Base-by-base conservation (phyloP, 2,888 invertebrate species). In the Thyatira batis region DNA sequence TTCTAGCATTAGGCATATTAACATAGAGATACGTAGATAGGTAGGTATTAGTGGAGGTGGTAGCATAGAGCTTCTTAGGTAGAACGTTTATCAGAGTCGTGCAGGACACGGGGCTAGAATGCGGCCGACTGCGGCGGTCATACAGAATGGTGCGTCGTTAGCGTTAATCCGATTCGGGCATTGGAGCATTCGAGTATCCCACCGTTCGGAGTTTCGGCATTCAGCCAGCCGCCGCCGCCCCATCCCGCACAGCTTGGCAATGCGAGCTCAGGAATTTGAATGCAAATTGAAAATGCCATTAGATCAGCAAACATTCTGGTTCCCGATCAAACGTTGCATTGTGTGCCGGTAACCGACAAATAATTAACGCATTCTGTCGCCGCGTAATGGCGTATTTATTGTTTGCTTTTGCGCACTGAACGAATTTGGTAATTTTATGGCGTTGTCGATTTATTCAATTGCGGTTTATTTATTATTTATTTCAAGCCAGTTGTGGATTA, bases 271-370 rank as follows among this genome's bases (percentile, higher is more conserved):
- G 85, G 85, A 85, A 89, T 89, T 84, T 85, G 83, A 81, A 89
- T 89, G 87, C 85, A 89, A 89, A 89, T 89, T 84, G 87, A 87
- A 89, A 89, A 87, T 84, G 82, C 89, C 85, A 87, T 89, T 88
- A 88, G 86, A 85, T 84, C 85, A 76, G 81, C 84, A 87, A 89
- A 89, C 87, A 89, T 82, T 72, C 79, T 78, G 82, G 72, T 79
- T 71, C 73, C 60, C 72, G 76, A 83, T 83, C 80, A 78, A 80
- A 80, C 78, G 75, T 67, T 76, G 82, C 80, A 80, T 82, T 84
- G 74, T 79, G 65, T 62, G 67, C 64, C 61, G 59, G 67, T 76
- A 71, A 78, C 69, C 66, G 73, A 72, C 66, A 75, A 77, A 81
- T 82, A 67, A 79, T 81, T 79, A 73, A 71, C 60, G 65, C 55